Base-by-base conservation (phyloP, 2,113 vertebrate genomes). In the Gavia stellata region DNA sequence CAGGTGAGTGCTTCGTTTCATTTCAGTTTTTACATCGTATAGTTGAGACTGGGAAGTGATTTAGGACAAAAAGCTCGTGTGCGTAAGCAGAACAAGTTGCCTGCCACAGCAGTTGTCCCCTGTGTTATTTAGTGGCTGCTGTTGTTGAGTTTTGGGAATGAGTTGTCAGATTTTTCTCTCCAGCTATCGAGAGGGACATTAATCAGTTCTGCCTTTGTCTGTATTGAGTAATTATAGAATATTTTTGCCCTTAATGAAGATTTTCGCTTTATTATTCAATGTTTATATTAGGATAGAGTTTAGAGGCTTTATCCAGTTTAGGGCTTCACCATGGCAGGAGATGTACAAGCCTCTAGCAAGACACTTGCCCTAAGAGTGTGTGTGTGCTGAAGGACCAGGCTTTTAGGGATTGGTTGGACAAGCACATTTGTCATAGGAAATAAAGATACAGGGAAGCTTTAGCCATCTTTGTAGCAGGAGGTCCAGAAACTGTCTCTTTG, bases 1-100 rank as follows among this genome's bases (percentile, higher is more conserved):
- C 55, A 10, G 50, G 17, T 1, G 1, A 17, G 72, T 14, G 23
- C 31, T 73, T 72, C 47, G 65, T 20, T 73, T 65, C 38, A 4
- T 2, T 44, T 14, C 31, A 3, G 36, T 5, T 85, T 68, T 89
- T 14, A 4, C 50, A 17, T 24, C 1, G 0, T 5, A 0, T 5
- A 8, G 21, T 7, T 44, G 66, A 52, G 50, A 16, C 59, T 34
- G 17, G 24, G 20, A 72, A 12, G 66, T 2, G 71, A 26, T 63
- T 74, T 14, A 38, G 49, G 58, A 26, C 8, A 18, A 20, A 26
- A 47, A 72, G 3, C 19, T 59, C 14, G 0, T 19, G 53, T 1
- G 1, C 28, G 70, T 23, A 16, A 83, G 58, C 36, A 36, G 65
- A 36, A 24, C 0, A 8, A 86, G 3, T 17, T 36, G 38, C 10